These are phyloP conservation scores for Epinotia ramella DNA, from an alignment of 2,888 invertebrate genomes.

Conservation along the genomic window DNA sequence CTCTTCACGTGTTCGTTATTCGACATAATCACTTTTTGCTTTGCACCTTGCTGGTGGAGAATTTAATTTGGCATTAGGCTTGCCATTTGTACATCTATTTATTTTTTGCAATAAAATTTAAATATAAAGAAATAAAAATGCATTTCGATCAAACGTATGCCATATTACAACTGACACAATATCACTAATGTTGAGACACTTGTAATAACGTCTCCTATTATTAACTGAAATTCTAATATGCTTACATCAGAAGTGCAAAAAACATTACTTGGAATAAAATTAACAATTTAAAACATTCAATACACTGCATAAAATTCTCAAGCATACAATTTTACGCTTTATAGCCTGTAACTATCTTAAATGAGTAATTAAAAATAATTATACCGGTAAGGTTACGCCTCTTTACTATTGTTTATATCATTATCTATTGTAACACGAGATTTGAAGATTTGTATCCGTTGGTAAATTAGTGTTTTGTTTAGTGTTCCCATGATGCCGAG, in stretches of 20 bases:
- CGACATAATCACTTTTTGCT: too few species aligned
- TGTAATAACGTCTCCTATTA: too few species aligned
- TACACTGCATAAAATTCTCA: neutral
- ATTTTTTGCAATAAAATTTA: too few species aligned
- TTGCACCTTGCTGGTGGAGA: too few species aligned
- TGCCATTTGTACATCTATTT: too few species aligned
- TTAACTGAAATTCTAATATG: neutral
- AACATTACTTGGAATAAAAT: neutral
- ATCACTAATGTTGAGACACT: too few species aligned
- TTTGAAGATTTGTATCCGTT: slow-evolving; percentile 1
- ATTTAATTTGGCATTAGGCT: too few species aligned
- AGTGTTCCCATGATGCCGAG: neutral
- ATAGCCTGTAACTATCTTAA: slow-evolving; percentile 23
- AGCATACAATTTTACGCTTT: slow-evolving; percentile 19
- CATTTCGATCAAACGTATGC: too few species aligned
- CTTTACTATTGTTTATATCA: slow-evolving; percentile 12
- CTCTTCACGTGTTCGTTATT: too few species aligned
- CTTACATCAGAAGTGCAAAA: neutral
- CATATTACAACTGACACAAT: too few species aligned
- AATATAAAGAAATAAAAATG: too few species aligned
- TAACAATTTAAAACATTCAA: neutral
- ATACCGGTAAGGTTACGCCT: neutral
- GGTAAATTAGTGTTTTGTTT: neutral
- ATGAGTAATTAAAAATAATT: slow-evolving; percentile 14
- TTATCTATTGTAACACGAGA: neutral